Evolutionary conservation across 2,113 vertebrate genomes (phyloP).

Genomic region (Anolis sagrei): DNA sequence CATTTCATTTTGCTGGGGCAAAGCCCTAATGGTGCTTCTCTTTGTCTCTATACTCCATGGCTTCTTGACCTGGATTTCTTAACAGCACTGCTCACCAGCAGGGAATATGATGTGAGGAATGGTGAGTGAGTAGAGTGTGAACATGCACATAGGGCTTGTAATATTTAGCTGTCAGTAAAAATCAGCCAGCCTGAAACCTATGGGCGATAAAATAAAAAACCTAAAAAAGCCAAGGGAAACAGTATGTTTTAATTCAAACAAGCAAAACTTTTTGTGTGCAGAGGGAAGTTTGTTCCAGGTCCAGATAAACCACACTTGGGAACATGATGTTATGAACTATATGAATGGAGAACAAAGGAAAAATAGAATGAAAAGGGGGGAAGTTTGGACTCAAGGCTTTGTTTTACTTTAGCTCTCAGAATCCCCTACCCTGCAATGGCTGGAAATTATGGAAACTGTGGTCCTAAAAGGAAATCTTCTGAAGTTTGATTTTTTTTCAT

Average conservation of each 20-base stretch:
- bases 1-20: no score
- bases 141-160: neutral
- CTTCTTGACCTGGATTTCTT: no score
- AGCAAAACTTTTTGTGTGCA: neutral
- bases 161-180: neutral
- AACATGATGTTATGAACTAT: neutral
- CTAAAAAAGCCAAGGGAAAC: neutral
- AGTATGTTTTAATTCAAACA: neutral
- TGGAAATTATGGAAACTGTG: no score
- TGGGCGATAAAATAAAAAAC: neutral
- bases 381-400: no score
- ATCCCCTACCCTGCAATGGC: no score
- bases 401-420: no score
- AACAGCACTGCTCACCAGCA: neutral
- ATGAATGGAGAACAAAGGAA: neutral
- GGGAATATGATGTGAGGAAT: neutral
- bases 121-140: neutral
- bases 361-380: neutral
- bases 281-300: neutral
- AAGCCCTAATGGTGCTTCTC: no score
- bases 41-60: no score
- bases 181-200: neutral
- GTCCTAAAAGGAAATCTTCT: no score
- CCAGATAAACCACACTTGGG: neutral
- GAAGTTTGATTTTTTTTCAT: no score